A percentile compares a stretch with the other conserved stretches of the same genome.
Evolutionary conservation across 2,888 invertebrate genomes (phyloP).

Genomic region (Ichneumon xanthorius): DNA sequence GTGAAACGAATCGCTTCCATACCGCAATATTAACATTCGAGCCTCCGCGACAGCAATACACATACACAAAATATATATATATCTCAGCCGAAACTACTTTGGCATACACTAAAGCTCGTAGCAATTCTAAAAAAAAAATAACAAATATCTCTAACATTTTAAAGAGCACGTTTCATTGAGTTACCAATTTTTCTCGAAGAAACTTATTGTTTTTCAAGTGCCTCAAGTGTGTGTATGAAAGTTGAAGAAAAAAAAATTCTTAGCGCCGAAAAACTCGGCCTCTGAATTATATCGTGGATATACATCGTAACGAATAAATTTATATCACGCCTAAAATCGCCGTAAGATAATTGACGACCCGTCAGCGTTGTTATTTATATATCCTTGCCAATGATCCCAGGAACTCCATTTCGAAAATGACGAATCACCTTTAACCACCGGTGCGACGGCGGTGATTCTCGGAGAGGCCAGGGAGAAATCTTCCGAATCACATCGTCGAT

Average conservation of each 20-base stretch:
- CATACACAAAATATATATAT: conserved; percentile 1
- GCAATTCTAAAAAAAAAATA: conserved; percentile 29
- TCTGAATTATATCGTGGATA: conserved; percentile 37
- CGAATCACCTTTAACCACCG: too few relatives aligned
- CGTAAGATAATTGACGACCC: conserved; percentile 5
- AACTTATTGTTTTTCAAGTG: conserved; percentile 59
- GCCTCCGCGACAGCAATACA: background rate
- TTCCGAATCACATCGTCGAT: conserved; percentile 1
- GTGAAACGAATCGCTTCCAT: conserved; percentile 52
- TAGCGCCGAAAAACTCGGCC: conserved; percentile 27
- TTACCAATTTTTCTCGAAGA: conserved; percentile 7
- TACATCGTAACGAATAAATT: conserved; percentile 41
- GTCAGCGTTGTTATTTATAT: background rate
- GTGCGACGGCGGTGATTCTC: too few relatives aligned
- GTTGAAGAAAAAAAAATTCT: conserved; percentile 15
- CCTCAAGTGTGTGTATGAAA: conserved; percentile 49
- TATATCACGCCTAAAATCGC: conserved; percentile 43
- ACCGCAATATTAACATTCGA: conserved; percentile 19
- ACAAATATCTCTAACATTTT: conserved; percentile 1
- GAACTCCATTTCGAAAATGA: too few relatives aligned
- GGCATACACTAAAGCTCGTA: conserved; percentile 22
- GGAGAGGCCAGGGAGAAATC: background rate
- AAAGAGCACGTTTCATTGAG: conserved; percentile 25
- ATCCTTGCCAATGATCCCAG: background rate
- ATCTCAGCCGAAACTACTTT: conserved; percentile 20